These are phyloP conservation scores for Nibea albiflora DNA, from an alignment of 2,113 vertebrate genomes.

Conservation along the genomic window DNA sequence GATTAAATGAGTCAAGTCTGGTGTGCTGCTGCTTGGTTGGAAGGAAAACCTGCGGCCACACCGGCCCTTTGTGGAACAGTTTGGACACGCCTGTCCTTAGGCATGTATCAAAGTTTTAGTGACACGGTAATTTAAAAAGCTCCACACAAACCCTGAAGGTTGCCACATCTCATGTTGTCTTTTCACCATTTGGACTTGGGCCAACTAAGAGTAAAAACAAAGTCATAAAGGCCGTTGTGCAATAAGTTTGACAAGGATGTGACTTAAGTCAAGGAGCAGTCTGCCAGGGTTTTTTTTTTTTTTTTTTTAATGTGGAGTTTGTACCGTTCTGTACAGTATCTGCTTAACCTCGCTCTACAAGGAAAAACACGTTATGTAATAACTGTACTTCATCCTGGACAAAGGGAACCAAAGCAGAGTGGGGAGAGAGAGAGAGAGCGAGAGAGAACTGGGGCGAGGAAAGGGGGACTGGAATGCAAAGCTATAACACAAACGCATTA, in stretches of 20 bases:
- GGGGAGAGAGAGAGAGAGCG: neutral
- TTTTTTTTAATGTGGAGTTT: constrained; percentile 60
- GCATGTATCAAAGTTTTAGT: neutral
- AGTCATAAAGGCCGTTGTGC: constrained; percentile 36
- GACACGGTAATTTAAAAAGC: neutral
- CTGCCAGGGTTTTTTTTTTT: constrained; percentile 12
- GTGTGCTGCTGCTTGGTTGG: no score
- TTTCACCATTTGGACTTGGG: neutral
- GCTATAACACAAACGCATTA: constrained; percentile 15
- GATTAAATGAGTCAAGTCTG: no score
- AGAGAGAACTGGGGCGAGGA: constrained; percentile 23
- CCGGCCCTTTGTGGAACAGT: no score
- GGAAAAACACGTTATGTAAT: constrained; percentile 83
- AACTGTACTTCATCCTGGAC: constrained; percentile 59
- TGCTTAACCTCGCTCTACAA: constrained; percentile 23
- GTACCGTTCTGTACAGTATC: constrained; percentile 52
- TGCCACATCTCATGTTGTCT: neutral
- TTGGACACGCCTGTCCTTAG: no score
- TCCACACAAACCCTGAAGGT: neutral
- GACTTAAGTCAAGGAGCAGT: constrained; percentile 30
- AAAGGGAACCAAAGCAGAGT: constrained; percentile 53
- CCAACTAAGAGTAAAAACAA: neutral
- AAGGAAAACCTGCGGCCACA: no score
- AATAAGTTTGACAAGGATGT: constrained; percentile 26
- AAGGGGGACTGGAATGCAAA: constrained; percentile 50